Evolutionary conservation across 2,888 invertebrate species (phyloP), one percentile per base, ranked within the genome.

Genomic region (Erebia aethiops): DNA sequence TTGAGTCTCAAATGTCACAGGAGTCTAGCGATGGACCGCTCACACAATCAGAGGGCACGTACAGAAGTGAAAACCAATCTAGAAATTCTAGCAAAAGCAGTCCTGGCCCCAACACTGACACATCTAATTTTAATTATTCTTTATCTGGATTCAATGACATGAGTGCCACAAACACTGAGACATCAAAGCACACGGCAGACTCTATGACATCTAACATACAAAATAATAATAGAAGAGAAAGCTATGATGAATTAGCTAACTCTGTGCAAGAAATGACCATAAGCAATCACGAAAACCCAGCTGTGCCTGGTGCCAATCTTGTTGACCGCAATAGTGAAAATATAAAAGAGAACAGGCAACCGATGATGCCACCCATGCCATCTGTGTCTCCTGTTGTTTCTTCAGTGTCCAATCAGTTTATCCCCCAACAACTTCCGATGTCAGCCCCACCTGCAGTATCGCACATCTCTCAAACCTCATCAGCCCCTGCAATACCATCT

Each of bases 1-100:
- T 94, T 69, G 95, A 95, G 81, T 95, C 95, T 51, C 95, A 95
- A 82, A 93, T 95, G 86, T 95, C 95, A 11, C 95, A 95, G 81
- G 95, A 95, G 78, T 95, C 95, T 2, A 95, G 95, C 74, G 95
- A 95, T 78, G 94, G 95, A 49, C 89, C 94, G 26, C 88, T 94
- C 54, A 95, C 94, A 64, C 94, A 94, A 13, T 95, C 95, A 11
- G 95, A 95, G 80, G 94, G 94, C 69, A 95, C 95, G 61, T 94
- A 94, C 75, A 86, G 92, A 81, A 95, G 95, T 87, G 94, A 94
- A 77, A 94, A 94, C 80, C 93, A 94, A 73, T 95, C 95, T 3
- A 89, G 94, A 75, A 92, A 93, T 79, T 94, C 93, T 14, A 90
- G 84, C 77, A 93, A 93, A 77, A 88, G 88, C 74, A 92, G 92